Percentiles rank a stretch among this genome's conserved stretches.
phyloP scores from a whole-genome alignment of 2,888 invertebrate species.

The Dicyrtomina minuta region DNA sequence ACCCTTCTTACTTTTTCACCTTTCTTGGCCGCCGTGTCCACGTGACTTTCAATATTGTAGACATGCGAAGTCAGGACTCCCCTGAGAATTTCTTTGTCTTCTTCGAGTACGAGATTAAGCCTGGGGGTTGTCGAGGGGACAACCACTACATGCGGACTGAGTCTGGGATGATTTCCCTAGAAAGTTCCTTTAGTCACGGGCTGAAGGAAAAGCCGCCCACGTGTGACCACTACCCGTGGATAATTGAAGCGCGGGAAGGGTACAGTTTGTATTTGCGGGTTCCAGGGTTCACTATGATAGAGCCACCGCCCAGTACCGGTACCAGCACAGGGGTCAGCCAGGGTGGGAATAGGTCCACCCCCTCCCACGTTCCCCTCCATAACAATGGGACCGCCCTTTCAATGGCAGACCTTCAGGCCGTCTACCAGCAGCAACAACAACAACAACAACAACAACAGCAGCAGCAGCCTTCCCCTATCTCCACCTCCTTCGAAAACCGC shows the following conservation, averaged over 20 bases:
- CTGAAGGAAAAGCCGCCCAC: constrained; percentile 43
- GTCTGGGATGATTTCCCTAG: constrained; percentile 49
- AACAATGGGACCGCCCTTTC: not conserved
- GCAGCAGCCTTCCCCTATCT: not conserved
- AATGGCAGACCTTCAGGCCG: not conserved
- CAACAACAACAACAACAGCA: constrained; percentile 24
- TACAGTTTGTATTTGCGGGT: constrained; percentile 75
- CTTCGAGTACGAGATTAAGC: constrained; percentile 47
- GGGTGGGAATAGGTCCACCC: not conserved
- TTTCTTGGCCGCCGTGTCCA: constrained; percentile 49
- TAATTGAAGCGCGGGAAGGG: constrained; percentile 75
- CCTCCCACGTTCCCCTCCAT: not conserved
- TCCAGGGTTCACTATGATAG: constrained; percentile 50
- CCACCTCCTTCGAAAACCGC: constrained; percentile 56
- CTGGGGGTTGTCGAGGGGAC: constrained; percentile 48
- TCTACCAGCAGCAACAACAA: constrained; percentile 15
- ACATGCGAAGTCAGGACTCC: constrained; percentile 48
- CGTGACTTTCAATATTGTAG: constrained; percentile 42
- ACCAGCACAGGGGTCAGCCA: too few relatives aligned
- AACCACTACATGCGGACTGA: constrained; percentile 52
- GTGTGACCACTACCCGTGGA: constrained; percentile 75
- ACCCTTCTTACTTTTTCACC: constrained; percentile 41
- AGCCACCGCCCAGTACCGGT: constrained; percentile 27
- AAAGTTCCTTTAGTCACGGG: constrained; percentile 48
- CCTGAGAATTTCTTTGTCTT: constrained; percentile 50